Evolutionary conservation across 2,888 invertebrate species (phyloP).

Genomic region (Amphipoea oculea): DNA sequence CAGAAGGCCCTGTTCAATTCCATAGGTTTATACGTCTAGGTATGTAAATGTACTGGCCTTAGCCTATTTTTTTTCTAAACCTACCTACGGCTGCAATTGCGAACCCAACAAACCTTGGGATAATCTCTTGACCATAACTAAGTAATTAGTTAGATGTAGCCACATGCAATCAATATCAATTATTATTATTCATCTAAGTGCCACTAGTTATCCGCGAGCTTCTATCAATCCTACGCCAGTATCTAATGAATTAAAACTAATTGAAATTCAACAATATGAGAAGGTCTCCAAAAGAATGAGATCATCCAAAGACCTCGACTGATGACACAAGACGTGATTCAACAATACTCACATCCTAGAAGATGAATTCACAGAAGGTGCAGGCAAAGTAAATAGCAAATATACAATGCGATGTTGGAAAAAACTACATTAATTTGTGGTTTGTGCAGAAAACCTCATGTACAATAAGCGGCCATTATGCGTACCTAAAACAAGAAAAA

Average conservation of each 20-base stretch:
- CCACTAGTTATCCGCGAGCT: conserved; percentile 48
- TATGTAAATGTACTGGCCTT: not conserved
- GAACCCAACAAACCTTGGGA: conserved; percentile 55
- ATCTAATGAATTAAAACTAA: conserved; percentile 63
- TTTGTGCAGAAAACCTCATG: conserved; percentile 44
- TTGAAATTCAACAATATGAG: conserved; percentile 74
- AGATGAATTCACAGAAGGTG: conserved; percentile 58
- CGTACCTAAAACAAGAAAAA: conserved; percentile 52
- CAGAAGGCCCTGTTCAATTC: not conserved
- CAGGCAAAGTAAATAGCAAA: conserved; percentile 60
- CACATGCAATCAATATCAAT: conserved; percentile 64
- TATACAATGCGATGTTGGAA: conserved; percentile 45
- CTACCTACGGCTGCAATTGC: not conserved
- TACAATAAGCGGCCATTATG: conserved; percentile 51
- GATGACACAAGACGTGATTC: conserved; percentile 84
- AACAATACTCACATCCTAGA: conserved; percentile 71
- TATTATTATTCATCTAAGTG: conserved; percentile 61
- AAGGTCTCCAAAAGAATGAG: conserved; percentile 82
- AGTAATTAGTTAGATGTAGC: conserved; percentile 53
- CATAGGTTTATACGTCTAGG: not conserved
- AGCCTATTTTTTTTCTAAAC: conserved; percentile 3
- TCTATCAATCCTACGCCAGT: conserved; percentile 44
- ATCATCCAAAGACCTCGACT: conserved; percentile 82
- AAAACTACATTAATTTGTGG: conserved; percentile 66
- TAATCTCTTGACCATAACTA: conserved; percentile 55